Conservation (phyloP, 2,113 vertebrate genomes). For the Austrofundulus limnaeus region DNA sequence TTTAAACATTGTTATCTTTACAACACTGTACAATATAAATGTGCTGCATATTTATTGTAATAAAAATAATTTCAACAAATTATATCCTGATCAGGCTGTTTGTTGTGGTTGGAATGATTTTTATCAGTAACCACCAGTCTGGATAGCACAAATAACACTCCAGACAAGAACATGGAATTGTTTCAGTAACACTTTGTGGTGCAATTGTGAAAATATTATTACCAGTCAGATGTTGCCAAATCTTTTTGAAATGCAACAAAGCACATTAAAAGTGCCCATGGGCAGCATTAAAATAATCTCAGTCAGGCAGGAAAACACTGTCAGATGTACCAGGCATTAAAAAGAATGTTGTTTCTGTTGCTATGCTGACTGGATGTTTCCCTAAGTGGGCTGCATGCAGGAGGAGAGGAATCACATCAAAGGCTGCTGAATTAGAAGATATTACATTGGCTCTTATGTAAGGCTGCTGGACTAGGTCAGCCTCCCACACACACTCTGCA, state of each 20-base stretch:
- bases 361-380: constrained; percentile 36
- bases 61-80: background rate
- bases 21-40: too few relatives aligned
- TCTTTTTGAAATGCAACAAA: background rate
- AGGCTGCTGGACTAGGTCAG: constrained; percentile 57
- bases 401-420: constrained; percentile 36
- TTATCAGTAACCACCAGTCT: background rate
- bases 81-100: background rate
- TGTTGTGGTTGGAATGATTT: background rate
- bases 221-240: constrained; percentile 6
- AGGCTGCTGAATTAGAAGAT: constrained; percentile 50
- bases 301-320: constrained; percentile 10
- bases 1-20: too few relatives aligned
- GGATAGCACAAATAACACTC: background rate
- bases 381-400: constrained; percentile 48
- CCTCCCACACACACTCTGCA: constrained; percentile 58
- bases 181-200: constrained; percentile 6
- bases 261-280: background rate
- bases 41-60: too few relatives aligned
- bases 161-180: background rate
- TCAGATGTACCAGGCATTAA: constrained; percentile 6
- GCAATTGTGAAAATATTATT: constrained; percentile 16
- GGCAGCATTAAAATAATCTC: background rate
- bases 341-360: constrained; percentile 1
- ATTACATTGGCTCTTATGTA: constrained; percentile 67